Base-by-base conservation (phyloP, 2,797 vertebrate genomes). In the Alcedo quadribrachys region DNA sequence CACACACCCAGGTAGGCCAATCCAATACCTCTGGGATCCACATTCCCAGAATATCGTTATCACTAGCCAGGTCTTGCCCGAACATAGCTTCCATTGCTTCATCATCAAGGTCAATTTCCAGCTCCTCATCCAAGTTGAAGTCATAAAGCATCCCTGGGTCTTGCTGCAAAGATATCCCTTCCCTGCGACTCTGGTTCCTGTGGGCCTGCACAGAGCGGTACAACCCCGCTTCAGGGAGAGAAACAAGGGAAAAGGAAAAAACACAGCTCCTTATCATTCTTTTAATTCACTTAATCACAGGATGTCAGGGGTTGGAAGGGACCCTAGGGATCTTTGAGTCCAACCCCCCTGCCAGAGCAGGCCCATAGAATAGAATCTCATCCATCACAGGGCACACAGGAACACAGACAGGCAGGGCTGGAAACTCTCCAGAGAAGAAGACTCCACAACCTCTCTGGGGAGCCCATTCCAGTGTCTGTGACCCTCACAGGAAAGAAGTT, bases 11-110 rank as follows among this genome's bases (percentile, higher is more conserved):
- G 98, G 99, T 99, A 98, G 99, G 99, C 99, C 99, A 99, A 97
- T 99, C 99, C 99, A 99, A 93, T 99, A 99, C 99, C 99, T 99
- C 99, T 98, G 99, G 99, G 99, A 99, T 99, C 99, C 99, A 99
- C 99, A 99, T 99, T 99, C 99, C 99, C 98, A 99, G 99, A 98
- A 99, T 99, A 98, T 99, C 99, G 57, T 98, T 98, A 98, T 99
- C 99, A 73, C 98, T 98, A 96, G 98, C 98, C 73, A 99, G 98
- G 95, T 99, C 99, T 97, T 99, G 99, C 81, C 99, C 99, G 82
- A 99, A 99, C 99, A 99, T 99, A 96, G 99, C 99, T 97, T 99
- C 99, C 99, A 99, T 99, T 43, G 99, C 98, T 97, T 99, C 99
- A 94, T 99, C 99, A 84, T 99, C 99, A 78, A 99, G 98, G 97